These are phyloP conservation scores for Ceramica pisi DNA, from an alignment of 2,888 invertebrate species.

Conservation along the genomic window DNA sequence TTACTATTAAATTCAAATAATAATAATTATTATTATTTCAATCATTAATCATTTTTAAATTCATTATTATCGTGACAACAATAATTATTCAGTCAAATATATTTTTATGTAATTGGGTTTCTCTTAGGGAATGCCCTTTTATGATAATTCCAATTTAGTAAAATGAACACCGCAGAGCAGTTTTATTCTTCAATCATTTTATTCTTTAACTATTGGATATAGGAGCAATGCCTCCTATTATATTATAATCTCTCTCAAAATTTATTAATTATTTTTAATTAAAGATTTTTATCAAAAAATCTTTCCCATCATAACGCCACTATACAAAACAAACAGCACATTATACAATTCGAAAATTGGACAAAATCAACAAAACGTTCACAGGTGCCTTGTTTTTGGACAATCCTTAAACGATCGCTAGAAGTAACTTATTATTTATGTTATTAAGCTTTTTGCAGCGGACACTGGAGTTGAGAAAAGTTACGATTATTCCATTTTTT, in stretches of 20 bases:
- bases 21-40: slow-evolving; percentile 27
- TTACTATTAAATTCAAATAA: slow-evolving; percentile 37
- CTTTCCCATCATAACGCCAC: slow-evolving; percentile 60
- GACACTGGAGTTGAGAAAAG: slow-evolving; percentile 60
- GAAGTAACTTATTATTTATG: slow-evolving; percentile 54
- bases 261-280: slow-evolving; percentile 8
- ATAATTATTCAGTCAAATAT: slow-evolving; percentile 41
- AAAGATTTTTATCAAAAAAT: slow-evolving; percentile 37
- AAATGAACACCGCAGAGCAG: slow-evolving; percentile 11
- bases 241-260: slow-evolving; percentile 13
- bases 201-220: slow-evolving; percentile 1
- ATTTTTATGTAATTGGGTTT: not conserved
- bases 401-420: slow-evolving; percentile 61
- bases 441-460: slow-evolving; percentile 60
- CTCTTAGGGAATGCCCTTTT: not conserved
- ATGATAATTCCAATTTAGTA: slow-evolving; percentile 5
- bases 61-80: slow-evolving; percentile 22
- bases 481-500: slow-evolving; percentile 48
- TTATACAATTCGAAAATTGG: slow-evolving; percentile 73
- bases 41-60: slow-evolving; percentile 21
- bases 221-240: not conserved
- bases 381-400: slow-evolving; percentile 64
- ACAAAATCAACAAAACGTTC: slow-evolving; percentile 66
- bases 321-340: slow-evolving; percentile 71
- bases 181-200: slow-evolving; percentile 17